Evolutionary conservation across 2,797 vertebrate genomes (phyloP).

Genomic region (Pagetopsis macropterus): DNA sequence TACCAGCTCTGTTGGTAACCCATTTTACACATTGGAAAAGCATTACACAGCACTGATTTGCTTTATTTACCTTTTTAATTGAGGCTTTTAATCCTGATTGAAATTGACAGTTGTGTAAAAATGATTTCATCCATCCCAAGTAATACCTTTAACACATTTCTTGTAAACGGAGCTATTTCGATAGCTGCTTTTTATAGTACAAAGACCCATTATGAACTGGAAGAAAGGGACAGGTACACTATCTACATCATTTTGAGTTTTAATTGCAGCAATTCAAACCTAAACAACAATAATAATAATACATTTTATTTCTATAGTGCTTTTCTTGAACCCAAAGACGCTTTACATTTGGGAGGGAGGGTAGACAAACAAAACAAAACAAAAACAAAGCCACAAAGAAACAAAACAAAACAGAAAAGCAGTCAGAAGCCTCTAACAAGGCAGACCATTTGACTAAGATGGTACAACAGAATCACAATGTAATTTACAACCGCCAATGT

Average conservation of each 20-base stretch:
- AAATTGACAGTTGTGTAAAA: constrained; percentile 58
- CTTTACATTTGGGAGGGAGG: no score
- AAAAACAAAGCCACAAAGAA: no score
- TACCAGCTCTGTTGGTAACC: constrained; percentile 30
- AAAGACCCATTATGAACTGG: constrained; percentile 1
- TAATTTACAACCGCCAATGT: background rate
- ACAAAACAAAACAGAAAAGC: no score
- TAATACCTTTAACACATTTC: constrained; percentile 4
- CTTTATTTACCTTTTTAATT: constrained; percentile 59
- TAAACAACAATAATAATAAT: no score
- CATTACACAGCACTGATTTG: constrained; percentile 54
- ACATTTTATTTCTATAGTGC: no score
- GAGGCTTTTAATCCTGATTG: constrained; percentile 44
- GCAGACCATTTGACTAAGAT: background rate
- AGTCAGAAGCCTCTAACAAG: background rate
- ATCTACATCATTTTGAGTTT: background rate
- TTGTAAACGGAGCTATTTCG: constrained; percentile 13
- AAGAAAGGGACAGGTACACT: background rate
- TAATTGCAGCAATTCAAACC: constrained; percentile 11
- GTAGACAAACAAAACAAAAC: no score
- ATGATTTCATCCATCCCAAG: constrained; percentile 34
- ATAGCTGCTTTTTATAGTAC: constrained; percentile 1
- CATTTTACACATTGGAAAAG: constrained; percentile 60
- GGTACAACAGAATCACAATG: background rate
- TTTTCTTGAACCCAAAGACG: no score